A percentile compares a stretch with the other conserved stretches of the same genome.
Evolutionary conservation across 2,113 vertebrate genomes (phyloP).

Genomic region (Mobula birostris): DNA sequence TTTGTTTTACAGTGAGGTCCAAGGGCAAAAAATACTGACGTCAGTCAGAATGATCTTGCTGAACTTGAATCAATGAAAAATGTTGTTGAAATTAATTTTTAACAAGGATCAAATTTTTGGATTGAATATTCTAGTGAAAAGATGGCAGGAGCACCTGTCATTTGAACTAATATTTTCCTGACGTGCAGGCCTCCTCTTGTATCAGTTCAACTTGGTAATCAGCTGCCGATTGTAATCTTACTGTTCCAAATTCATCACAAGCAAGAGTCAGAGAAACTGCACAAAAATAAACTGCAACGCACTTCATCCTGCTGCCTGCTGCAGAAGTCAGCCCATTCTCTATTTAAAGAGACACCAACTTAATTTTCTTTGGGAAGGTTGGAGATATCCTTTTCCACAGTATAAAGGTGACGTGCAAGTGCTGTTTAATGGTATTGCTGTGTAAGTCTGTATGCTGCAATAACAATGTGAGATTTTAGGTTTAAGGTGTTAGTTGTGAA

Average conservation of each 20-base stretch:
- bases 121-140: neutral
- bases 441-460: neutral
- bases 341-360: neutral
- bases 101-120: neutral
- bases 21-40: neutral
- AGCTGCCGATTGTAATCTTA: neutral
- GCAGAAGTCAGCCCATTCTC: neutral
- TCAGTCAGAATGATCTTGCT: neutral
- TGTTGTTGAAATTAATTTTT: neutral
- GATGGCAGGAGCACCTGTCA: neutral
- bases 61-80: neutral
- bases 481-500: neutral
- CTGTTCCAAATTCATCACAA: neutral
- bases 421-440: neutral
- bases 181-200: neutral
- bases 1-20: neutral
- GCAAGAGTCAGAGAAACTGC: neutral
- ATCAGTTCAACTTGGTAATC: neutral
- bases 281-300: neutral
- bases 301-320: neutral
- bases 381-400: neutral
- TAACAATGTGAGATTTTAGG: neutral
- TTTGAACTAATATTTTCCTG: neutral
- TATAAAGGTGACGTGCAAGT: neutral
- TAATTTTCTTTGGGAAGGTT: neutral